Percentiles rank a stretch among this genome's conserved stretches.
Conservation (phyloP, 2,113 vertebrate species). For the Todiramphus saurophagus region DNA sequence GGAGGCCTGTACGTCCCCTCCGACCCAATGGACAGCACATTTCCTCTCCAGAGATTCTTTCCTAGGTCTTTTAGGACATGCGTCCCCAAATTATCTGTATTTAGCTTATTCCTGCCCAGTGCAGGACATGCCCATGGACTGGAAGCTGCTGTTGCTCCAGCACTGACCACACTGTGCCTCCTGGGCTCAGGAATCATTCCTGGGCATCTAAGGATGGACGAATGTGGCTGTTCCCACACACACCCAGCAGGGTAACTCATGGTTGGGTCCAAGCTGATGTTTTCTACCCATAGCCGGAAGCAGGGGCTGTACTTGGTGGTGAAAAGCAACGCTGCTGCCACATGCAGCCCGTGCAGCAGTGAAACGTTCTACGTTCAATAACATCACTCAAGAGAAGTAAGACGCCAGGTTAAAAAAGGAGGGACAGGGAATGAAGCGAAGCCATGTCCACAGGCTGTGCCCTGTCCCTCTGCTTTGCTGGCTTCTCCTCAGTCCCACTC, state of each 20-base stretch:
- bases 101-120: not conserved
- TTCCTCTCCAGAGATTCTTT: not conserved
- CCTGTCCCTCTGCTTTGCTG: not conserved
- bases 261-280: not conserved
- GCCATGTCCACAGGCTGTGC: not conserved
- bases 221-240: accelerated
- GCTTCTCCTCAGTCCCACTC: not conserved
- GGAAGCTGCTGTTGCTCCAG: not conserved
- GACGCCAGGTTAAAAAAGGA: not conserved
- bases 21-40: not conserved
- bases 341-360: not conserved
- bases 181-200: not conserved
- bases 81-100: accelerated
- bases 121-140: not conserved
- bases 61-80: accelerated
- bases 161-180: not conserved
- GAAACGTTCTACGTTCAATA: accelerated
- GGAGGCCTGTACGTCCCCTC: not conserved
- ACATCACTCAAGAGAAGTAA: not conserved
- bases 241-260: not conserved
- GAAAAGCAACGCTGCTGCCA: not conserved
- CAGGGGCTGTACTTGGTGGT: not conserved
- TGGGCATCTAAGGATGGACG: not conserved
- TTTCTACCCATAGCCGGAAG: not conserved
- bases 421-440: not conserved